Percentiles rank a stretch among this genome's conserved stretches.
Evolutionary conservation across 1,140 invertebrate genomes (phyloP).

Genomic region (Papilio aristodemus): DNA sequence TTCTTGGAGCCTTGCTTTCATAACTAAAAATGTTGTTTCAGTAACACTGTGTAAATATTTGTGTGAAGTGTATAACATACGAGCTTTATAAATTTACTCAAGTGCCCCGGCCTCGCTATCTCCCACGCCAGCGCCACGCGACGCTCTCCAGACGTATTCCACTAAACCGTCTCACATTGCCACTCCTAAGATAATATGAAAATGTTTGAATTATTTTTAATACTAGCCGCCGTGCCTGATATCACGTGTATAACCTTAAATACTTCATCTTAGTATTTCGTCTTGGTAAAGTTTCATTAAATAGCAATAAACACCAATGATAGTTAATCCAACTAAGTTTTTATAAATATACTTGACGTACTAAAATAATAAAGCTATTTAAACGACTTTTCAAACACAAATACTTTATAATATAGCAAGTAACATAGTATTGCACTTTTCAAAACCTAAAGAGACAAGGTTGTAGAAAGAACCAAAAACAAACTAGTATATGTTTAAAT

Average conservation of each 20-base stretch:
- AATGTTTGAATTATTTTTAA: neutral
- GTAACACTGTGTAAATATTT: conserved; percentile 9
- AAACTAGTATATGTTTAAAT: no score
- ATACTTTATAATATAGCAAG: no score
- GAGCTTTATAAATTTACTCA: conserved; percentile 1
- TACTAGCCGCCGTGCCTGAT: neutral
- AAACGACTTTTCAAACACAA: no score
- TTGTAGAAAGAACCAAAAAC: no score
- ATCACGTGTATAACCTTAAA: neutral
- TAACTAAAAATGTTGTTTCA: neutral
- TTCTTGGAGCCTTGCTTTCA: neutral
- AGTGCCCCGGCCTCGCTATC: conserved; percentile 5
- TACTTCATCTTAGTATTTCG: no score
- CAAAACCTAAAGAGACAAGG: no score
- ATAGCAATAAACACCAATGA: no score
- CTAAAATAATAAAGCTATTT: no score
- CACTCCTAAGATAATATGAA: neutral
- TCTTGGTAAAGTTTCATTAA: no score
- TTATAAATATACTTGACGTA: no score
- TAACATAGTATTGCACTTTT: no score
- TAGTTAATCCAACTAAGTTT: no score
- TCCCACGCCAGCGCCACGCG: neutral
- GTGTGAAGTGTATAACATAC: conserved; percentile 8
- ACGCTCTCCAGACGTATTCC: neutral
- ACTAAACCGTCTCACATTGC: neutral